Conservation (phyloP, 2,888 invertebrate species). For the Aphidius colemani region DNA sequence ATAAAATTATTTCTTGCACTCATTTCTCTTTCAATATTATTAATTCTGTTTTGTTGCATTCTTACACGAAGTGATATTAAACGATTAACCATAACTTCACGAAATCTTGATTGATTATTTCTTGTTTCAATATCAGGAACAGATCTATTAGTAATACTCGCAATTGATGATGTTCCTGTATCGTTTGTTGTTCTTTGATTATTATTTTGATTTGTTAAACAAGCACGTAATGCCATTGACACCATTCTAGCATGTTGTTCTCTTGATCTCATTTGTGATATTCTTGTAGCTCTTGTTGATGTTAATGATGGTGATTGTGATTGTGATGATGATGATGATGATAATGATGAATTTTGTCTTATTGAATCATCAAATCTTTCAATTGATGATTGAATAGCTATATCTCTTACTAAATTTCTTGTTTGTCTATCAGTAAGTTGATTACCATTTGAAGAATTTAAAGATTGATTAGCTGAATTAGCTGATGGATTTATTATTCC, state of each 20-base stretch:
- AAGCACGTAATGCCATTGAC: constrained; percentile 33
- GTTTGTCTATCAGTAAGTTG: not conserved
- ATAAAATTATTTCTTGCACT: constrained; percentile 26
- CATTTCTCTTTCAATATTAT: constrained; percentile 38
- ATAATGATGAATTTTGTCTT: not conserved
- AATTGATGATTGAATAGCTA: not conserved
- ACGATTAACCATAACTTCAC: constrained; percentile 41
- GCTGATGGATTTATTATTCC: not conserved
- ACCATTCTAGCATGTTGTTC: constrained; percentile 31
- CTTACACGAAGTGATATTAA: constrained; percentile 40
- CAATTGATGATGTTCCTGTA: not conserved
- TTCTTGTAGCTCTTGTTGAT: constrained; percentile 25
- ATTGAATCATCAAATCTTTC: not conserved
- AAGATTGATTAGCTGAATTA: not conserved
- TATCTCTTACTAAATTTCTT: no score
- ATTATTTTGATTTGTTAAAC: constrained; percentile 30
- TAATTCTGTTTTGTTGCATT: constrained; percentile 40
- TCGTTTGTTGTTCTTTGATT: constrained; percentile 18
- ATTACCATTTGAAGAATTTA: not conserved
- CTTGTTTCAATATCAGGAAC: constrained; percentile 36
- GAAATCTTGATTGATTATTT: constrained; percentile 38
- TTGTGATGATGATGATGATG: constrained; percentile 2
- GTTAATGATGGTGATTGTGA: constrained; percentile 11
- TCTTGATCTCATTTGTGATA: constrained; percentile 21
- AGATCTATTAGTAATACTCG: constrained; percentile 33